Percentiles rank a stretch among this genome's conserved stretches.
phyloP scores from a whole-genome alignment of 2,888 invertebrate species.

The Anthoptus insignis region DNA sequence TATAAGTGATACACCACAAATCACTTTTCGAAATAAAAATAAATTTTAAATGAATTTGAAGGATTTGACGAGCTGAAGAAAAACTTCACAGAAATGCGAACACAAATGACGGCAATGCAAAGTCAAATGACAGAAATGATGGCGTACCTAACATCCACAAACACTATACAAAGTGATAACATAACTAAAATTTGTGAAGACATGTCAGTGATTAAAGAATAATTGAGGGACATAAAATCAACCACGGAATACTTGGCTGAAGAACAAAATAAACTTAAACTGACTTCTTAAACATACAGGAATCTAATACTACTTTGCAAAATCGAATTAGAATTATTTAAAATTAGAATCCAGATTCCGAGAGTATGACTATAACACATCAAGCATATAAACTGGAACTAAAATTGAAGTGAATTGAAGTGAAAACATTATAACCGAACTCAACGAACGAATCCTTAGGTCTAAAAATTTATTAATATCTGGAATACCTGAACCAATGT shows the following conservation, averaged over 20 bases:
- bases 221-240: constrained; percentile 20
- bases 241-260: constrained; percentile 14
- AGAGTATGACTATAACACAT: too few species aligned
- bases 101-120: constrained; percentile 6
- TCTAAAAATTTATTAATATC: constrained; percentile 31
- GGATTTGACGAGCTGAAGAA: background rate
- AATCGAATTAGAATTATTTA: constrained; percentile 24
- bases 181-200: constrained; percentile 26
- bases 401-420: background rate
- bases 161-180: constrained; percentile 13
- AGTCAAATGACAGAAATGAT: constrained; percentile 26
- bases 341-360: too few species aligned
- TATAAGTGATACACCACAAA: background rate
- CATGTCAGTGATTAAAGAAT: constrained; percentile 24
- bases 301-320: constrained; percentile 2
- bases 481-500: constrained; percentile 27
- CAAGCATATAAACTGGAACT: too few species aligned
- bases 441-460: constrained; percentile 4
- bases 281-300: constrained; percentile 4
- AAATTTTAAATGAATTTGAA: constrained; percentile 13
- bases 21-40: constrained; percentile 22
- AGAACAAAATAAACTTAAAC: constrained; percentile 30
- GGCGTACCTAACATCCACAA: constrained; percentile 22
- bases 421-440: constrained; percentile 5
- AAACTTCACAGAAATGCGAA: constrained; percentile 11